Evolutionary conservation across 2,113 vertebrate species (phyloP).

Genomic region (Ceratotherium simum): DNA sequence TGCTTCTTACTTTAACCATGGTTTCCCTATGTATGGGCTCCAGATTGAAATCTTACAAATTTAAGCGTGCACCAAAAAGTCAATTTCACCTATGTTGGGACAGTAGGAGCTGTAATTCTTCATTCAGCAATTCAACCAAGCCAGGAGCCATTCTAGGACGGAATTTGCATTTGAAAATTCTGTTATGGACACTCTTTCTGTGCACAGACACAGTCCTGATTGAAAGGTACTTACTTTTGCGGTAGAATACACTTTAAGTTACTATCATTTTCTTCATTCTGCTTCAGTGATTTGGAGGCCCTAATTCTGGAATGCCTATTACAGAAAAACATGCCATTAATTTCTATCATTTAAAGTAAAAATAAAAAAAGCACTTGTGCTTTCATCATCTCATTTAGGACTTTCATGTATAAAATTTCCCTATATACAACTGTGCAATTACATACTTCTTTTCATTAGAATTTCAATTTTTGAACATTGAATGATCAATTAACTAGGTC

Average conservation of each 20-base stretch:
- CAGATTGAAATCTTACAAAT: background rate
- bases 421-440: background rate
- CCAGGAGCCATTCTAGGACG: background rate
- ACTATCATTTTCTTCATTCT: background rate
- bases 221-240: background rate
- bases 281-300: background rate
- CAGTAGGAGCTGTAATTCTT: background rate
- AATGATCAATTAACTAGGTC: background rate
- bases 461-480: background rate
- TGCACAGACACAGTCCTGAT: background rate
- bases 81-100: background rate
- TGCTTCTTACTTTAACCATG: background rate
- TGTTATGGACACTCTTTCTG: background rate
- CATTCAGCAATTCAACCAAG: background rate
- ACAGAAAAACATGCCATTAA: background rate
- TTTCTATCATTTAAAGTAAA: background rate
- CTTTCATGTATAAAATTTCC: background rate
- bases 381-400: background rate
- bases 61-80: background rate
- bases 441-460: background rate
- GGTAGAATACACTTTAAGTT: background rate
- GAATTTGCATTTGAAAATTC: background rate
- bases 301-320: background rate
- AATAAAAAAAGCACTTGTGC: background rate
- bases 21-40: background rate